A percentile compares a stretch with the other conserved stretches of the same genome.
Conservation (phyloP, 2,113 vertebrate genomes). For the Scopus umbretta region DNA sequence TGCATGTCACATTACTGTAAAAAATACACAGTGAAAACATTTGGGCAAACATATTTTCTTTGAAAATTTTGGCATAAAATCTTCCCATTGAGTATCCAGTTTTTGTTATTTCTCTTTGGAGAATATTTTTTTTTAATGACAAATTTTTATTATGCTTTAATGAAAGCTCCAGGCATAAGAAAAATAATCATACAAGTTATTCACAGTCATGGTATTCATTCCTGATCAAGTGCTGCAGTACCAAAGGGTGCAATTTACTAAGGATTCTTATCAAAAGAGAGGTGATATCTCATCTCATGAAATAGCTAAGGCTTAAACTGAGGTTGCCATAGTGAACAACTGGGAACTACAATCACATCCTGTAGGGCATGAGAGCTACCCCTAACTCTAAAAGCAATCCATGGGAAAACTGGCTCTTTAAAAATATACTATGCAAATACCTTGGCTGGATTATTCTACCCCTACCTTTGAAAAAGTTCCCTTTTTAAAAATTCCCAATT, state of each 20-base stretch:
- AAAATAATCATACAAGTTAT: not conserved
- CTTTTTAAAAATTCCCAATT: not conserved
- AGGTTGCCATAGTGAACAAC: not conserved
- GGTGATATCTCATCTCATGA: not conserved
- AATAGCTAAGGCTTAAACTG: not conserved
- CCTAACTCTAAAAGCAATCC: not conserved
- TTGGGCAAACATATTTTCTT: not conserved
- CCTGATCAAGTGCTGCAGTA: not conserved
- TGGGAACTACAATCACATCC: not conserved
- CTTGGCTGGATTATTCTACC: not conserved
- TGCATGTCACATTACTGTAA: not conserved
- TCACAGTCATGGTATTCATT: not conserved
- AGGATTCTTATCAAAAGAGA: not conserved
- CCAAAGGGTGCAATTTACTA: not conserved
- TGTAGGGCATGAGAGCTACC: not conserved
- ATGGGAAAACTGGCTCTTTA: not conserved
- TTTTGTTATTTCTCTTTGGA: not conserved
- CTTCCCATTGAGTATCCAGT: not conserved
- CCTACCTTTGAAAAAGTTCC: not conserved
- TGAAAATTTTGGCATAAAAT: not conserved
- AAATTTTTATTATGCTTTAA: not conserved
- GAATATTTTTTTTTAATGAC: not conserved
- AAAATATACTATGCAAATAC: not conserved
- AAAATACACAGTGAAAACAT: not conserved
- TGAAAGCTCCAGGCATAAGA: not conserved